phyloP scores from a whole-genome alignment of 1,140 invertebrate genomes.

The Cardiocondyla obscurior region DNA sequence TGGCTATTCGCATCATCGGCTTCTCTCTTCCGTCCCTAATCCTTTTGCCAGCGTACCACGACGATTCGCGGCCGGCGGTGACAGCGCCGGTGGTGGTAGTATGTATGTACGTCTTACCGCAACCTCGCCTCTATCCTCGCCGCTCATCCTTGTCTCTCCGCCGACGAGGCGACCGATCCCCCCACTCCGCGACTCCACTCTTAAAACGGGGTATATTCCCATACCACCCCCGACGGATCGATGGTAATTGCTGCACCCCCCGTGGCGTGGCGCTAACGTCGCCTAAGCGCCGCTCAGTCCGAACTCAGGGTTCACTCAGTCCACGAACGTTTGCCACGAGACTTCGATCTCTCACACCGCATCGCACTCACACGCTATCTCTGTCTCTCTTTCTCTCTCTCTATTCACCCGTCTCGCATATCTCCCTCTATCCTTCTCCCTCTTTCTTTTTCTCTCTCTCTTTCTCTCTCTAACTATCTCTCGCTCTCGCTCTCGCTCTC shows the following conservation, averaged over 20 bases:
- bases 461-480: slow-evolving; percentile 42
- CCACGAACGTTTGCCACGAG: slow-evolving; percentile 82
- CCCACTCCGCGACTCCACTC: slow-evolving; percentile 6
- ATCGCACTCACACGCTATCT: slow-evolving; percentile 54
- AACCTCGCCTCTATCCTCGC: slow-evolving; percentile 34
- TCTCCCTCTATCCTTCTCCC: slow-evolving; percentile 34
- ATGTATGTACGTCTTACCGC: slow-evolving; percentile 56
- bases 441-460: not conserved
- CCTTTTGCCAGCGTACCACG: slow-evolving; percentile 48
- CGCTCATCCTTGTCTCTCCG: slow-evolving; percentile 35
- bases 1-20: slow-evolving; percentile 33
- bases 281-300: slow-evolving; percentile 78
- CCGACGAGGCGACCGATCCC: slow-evolving; percentile 2
- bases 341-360: slow-evolving; percentile 75
- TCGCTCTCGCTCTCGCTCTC: not conserved
- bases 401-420: slow-evolving; percentile 10
- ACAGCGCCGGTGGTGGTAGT: not conserved
- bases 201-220: slow-evolving; percentile 44
- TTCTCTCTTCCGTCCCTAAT: slow-evolving; percentile 34
- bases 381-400: slow-evolving; percentile 47
- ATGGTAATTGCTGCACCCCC: slow-evolving; percentile 69
- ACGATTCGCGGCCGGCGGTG: slow-evolving; percentile 48
- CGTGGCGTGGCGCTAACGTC: slow-evolving; percentile 76
- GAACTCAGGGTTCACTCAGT: slow-evolving; percentile 83
- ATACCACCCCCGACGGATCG: slow-evolving; percentile 75